Percentiles rank a stretch among this genome's conserved stretches.
These are phyloP conservation scores for Orchestia grillus DNA, from an alignment of 1,140 invertebrate genomes.

Conservation along the genomic window DNA sequence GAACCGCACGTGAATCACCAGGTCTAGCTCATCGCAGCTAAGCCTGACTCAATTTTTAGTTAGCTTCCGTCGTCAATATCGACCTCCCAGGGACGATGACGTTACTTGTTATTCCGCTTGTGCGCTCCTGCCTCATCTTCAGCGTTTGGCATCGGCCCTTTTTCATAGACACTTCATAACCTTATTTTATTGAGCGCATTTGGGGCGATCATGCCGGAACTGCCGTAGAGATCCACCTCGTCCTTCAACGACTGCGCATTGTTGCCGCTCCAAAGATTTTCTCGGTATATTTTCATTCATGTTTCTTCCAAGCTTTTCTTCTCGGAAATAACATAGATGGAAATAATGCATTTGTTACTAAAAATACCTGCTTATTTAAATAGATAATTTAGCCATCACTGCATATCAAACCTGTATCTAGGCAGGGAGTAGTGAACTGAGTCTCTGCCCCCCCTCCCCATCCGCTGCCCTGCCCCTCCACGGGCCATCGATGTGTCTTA, in stretches of 20 bases:
- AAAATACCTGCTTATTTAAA: neutral
- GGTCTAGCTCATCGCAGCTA: neutral
- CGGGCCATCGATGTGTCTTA: neutral
- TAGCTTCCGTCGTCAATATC: neutral
- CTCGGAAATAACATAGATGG: neutral
- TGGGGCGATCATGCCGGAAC: slow-evolving; percentile 3
- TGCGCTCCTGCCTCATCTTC: neutral
- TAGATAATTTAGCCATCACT: neutral
- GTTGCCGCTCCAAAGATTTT: neutral
- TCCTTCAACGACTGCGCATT: neutral
- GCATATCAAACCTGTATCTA: neutral
- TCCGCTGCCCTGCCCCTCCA: neutral
- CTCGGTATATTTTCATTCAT: neutral
- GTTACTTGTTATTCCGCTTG: neutral
- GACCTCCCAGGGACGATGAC: neutral
- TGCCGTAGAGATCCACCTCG: neutral
- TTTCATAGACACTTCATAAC: slow-evolving; percentile 9
- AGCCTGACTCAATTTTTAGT: too few relatives aligned
- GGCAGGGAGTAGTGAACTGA: neutral
- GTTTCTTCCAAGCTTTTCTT: neutral
- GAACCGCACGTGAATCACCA: neutral
- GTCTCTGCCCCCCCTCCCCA: neutral
- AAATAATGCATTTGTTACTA: neutral
- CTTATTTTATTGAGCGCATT: neutral
- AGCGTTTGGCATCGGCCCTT: neutral